Percentiles rank a stretch among this genome's conserved stretches.
Conservation (phyloP, 2,797 vertebrate species). For the Onychomys arenicola region DNA sequence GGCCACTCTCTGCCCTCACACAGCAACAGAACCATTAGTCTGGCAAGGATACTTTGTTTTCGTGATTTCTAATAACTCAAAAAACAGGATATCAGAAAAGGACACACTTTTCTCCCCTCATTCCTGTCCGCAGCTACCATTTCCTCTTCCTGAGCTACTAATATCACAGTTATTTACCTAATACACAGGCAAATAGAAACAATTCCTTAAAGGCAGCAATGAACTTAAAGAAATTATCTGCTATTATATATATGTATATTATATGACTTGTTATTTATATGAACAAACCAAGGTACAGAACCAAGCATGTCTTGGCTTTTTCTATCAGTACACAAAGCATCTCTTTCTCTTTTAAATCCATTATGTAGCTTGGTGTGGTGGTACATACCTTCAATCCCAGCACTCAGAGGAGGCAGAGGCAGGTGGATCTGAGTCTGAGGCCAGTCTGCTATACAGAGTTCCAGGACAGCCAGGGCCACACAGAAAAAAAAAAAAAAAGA, state of each 20-base stretch:
- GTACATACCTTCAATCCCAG: neutral
- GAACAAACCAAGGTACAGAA: neutral
- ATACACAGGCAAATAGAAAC: neutral
- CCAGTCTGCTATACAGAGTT: neutral
- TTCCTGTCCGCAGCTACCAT: neutral
- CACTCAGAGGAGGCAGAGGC: neutral
- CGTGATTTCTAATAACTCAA: neutral
- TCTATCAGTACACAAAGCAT: neutral
- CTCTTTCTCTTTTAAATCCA: neutral
- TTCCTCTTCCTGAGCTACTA: neutral
- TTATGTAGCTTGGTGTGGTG: neutral
- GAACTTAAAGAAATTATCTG: neutral
- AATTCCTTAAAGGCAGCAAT: neutral
- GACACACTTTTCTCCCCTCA: neutral
- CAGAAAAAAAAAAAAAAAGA: neutral
- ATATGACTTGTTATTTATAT: neutral
- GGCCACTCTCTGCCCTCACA: neutral
- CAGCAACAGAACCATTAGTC: neutral
- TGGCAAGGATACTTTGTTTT: neutral
- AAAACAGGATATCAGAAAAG: neutral
- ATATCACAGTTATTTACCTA: neutral
- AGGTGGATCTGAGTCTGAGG: neutral
- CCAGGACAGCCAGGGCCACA: neutral
- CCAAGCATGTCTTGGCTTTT: neutral
- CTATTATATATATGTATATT: neutral